Percentiles rank a stretch among this genome's conserved stretches.
Evolutionary conservation across 2,888 invertebrate genomes (phyloP).

Genomic region (Entomobrya proxima): DNA sequence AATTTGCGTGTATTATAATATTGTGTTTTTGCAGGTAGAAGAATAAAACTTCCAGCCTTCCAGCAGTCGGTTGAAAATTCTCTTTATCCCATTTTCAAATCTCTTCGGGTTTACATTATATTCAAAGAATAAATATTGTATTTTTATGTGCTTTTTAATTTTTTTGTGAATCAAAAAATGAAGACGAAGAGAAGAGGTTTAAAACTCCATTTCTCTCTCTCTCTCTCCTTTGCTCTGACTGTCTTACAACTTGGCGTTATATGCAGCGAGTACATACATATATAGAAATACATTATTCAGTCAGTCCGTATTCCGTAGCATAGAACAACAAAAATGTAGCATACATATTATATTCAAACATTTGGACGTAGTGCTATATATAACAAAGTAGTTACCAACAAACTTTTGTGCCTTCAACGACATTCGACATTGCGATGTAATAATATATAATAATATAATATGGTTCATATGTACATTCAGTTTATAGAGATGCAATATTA

Average conservation of each 20-base stretch:
- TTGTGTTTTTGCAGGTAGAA: conserved; percentile 28
- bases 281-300: conserved; percentile 24
- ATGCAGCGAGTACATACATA: no score
- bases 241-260: conserved; percentile 48
- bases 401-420: not conserved
- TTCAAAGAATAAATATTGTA: conserved; percentile 52
- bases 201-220: conserved; percentile 61
- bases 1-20: not conserved
- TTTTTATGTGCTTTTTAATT: conserved; percentile 22
- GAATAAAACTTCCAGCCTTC: conserved; percentile 45
- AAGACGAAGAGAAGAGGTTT: conserved; percentile 64
- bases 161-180: conserved; percentile 59
- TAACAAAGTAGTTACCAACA: not conserved
- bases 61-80: conserved; percentile 12
- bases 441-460: not conserved
- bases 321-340: not conserved
- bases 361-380: not conserved
- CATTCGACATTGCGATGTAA: not conserved
- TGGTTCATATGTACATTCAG: not conserved
- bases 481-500: not conserved
- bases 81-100: conserved; percentile 56
- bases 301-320: not conserved
- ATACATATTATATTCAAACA: not conserved
- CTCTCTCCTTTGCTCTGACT: conserved; percentile 63
- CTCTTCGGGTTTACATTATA: conserved; percentile 45